Percentiles rank a stretch among this genome's conserved stretches.
Conservation (phyloP, 2,888 invertebrate genomes). For the Hesperia comma region DNA sequence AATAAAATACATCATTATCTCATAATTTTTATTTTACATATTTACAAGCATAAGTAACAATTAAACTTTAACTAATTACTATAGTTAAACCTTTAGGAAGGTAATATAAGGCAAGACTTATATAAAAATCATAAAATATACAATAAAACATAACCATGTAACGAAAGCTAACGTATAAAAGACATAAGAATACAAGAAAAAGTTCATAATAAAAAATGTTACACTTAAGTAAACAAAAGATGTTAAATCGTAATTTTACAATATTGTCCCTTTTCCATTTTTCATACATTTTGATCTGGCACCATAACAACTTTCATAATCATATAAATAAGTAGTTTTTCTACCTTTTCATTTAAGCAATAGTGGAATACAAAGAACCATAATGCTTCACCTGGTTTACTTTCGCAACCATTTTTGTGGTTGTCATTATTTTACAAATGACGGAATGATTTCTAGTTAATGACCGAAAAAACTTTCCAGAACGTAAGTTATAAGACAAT, state of each 20-base stretch:
- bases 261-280: too few relatives aligned
- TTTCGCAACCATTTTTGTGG: slow-evolving; percentile 14
- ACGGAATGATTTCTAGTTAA: slow-evolving; percentile 54
- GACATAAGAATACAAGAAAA: neutral
- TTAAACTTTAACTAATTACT: slow-evolving; percentile 46
- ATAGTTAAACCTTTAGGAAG: slow-evolving; percentile 17
- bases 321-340: too few relatives aligned
- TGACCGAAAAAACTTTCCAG: slow-evolving; percentile 48
- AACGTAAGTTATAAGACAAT: slow-evolving; percentile 41
- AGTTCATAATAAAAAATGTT: neutral
- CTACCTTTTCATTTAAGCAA: too few relatives aligned
- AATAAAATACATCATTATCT: slow-evolving; percentile 36
- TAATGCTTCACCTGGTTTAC: slow-evolving; percentile 4
- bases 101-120: neutral
- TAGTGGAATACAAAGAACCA: neutral
- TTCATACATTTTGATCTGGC: too few relatives aligned
- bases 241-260: too few relatives aligned
- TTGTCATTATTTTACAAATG: slow-evolving; percentile 44
- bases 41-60: slow-evolving; percentile 74
- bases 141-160: slow-evolving; percentile 12
- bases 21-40: slow-evolving; percentile 72
- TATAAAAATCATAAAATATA: slow-evolving; percentile 24
- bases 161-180: slow-evolving; percentile 6
- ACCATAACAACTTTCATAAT: too few relatives aligned
- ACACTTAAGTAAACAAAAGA: too few relatives aligned